Conservation (phyloP, 1,140 invertebrate genomes). For the Caligus rogercresseyi region DNA sequence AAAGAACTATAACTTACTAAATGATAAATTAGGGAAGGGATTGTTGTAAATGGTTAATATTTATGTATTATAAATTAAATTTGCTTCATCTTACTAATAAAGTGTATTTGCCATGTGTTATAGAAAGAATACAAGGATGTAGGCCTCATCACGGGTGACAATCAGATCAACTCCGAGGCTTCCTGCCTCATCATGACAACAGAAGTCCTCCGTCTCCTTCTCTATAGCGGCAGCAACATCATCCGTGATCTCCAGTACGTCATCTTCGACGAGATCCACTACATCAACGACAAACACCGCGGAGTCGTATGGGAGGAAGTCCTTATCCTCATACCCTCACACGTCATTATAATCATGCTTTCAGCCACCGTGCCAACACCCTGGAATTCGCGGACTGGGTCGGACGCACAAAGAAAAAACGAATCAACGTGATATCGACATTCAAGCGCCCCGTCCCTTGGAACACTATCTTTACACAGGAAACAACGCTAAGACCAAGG, state of each 20-base stretch:
- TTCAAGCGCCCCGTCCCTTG: conserved; percentile 82
- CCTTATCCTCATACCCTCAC: conserved; percentile 77
- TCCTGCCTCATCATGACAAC: conserved; percentile 98
- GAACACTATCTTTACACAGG: conserved; percentile 86
- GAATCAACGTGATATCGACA: conserved; percentile 88
- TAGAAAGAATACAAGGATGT: conserved; percentile 68
- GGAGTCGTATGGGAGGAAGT: conserved; percentile 99
- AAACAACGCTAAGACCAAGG: conserved; percentile 50
- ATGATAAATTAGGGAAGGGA: too few species aligned
- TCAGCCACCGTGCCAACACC: conserved; percentile 97
- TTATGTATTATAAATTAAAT: conserved; percentile 26
- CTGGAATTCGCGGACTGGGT: conserved; percentile 95
- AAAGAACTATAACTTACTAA: too few species aligned
- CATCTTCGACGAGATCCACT: conserved; percentile 98
- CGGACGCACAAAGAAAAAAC: conserved; percentile 73
- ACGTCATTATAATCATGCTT: conserved; percentile 89
- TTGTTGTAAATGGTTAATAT: not conserved
- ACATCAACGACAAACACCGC: conserved; percentile 91
- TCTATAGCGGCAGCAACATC: conserved; percentile 86
- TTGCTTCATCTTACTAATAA: conserved; percentile 34
- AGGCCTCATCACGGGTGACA: conserved; percentile 83
- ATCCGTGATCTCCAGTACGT: conserved; percentile 94
- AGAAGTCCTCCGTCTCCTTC: conserved; percentile 91
- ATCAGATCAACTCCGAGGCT: conserved; percentile 83
- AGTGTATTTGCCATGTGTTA: conserved; percentile 33